Percentiles rank a stretch among this genome's conserved stretches.
phyloP scores from a whole-genome alignment of 2,113 vertebrate genomes.

The Dromas ardeola region DNA sequence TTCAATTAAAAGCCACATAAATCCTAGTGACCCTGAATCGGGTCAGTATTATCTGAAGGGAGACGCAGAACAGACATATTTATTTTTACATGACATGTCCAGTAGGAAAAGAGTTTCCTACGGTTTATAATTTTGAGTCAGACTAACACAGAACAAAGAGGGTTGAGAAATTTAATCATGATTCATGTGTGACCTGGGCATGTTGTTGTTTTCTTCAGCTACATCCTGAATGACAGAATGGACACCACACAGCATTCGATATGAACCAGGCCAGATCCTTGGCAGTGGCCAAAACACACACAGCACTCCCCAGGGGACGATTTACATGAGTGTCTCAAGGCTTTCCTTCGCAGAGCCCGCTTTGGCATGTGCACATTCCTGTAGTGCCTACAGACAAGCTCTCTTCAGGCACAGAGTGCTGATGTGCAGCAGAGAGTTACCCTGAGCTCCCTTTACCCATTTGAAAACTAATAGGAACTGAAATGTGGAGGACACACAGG shows the following conservation, averaged over 20 bases:
- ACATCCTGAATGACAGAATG: neutral
- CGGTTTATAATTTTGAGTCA: constrained; percentile 13
- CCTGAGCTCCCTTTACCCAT: neutral
- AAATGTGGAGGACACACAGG: neutral
- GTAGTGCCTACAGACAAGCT: rapidly evolving
- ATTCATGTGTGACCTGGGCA: neutral
- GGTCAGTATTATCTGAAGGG: neutral
- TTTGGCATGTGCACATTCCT: neutral
- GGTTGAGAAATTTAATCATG: neutral
- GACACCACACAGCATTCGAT: neutral
- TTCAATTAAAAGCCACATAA: neutral
- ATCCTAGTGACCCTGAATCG: neutral
- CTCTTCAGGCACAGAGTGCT: neutral
- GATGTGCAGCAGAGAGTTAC: neutral
- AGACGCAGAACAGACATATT: neutral
- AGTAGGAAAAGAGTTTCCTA: neutral
- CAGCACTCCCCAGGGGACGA: neutral
- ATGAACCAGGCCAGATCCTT: neutral
- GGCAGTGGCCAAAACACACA: neutral
- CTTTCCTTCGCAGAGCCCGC: neutral
- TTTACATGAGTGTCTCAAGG: neutral
- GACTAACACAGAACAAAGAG: constrained; percentile 12
- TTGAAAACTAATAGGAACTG: neutral
- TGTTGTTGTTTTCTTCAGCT: neutral
- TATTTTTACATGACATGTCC: neutral